Conservation (phyloP, 2,113 vertebrate genomes). For the Gopherus flavomarginatus region DNA sequence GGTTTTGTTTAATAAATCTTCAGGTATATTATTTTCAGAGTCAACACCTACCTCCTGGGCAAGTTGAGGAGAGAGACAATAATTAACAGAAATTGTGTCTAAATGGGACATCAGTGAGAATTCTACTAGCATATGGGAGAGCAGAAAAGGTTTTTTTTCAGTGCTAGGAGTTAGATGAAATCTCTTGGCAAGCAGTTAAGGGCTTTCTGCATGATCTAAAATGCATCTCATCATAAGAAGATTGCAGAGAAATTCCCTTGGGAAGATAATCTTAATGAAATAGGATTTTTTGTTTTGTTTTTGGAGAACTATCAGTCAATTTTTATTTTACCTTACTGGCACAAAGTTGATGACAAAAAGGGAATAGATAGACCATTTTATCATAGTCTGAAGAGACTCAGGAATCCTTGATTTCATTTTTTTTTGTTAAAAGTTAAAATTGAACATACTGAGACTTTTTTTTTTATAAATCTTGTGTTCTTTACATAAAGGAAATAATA, state of each 20-base stretch:
- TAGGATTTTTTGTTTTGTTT: neutral
- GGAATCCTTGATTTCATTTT: no score
- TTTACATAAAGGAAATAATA: neutral
- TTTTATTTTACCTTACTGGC: neutral
- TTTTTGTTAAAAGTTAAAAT: neutral
- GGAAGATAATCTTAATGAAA: neutral
- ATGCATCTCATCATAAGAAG: neutral
- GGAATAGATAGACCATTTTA: no score
- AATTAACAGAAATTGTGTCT: neutral
- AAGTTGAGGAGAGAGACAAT: neutral
- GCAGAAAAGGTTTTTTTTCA: neutral
- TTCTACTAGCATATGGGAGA: neutral
- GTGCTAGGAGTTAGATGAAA: neutral
- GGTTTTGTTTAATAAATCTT: neutral
- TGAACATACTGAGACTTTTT: neutral
- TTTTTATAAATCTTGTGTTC: neutral
- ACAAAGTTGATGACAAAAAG: neutral
- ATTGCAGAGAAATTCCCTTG: neutral
- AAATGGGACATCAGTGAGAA: neutral
- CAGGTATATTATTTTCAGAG: neutral
- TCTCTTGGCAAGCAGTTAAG: neutral
- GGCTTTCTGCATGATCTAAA: neutral
- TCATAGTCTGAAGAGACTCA: no score
- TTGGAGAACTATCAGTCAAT: no score
- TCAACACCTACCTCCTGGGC: neutral